Percentiles rank a stretch among this genome's conserved stretches.
Conservation (phyloP, 2,797 vertebrate species). For the Saguinus oedipus region DNA sequence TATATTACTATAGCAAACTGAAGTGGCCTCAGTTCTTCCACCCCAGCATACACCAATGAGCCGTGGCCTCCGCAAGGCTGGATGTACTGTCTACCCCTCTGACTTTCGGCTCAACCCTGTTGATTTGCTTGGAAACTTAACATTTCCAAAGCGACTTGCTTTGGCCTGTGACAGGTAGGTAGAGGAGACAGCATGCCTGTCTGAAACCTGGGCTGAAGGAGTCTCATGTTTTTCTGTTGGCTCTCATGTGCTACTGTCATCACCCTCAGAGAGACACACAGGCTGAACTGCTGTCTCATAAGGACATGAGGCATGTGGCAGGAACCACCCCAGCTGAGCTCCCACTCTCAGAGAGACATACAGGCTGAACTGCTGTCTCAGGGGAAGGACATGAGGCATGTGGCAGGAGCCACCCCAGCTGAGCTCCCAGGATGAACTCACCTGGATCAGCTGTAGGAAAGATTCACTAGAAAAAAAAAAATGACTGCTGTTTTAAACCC, state of each 20-base stretch:
- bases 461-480: background rate
- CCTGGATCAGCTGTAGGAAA: background rate
- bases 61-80: rapidly evolving
- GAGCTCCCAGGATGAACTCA: background rate
- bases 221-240: no score
- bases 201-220: no score
- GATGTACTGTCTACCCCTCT: background rate
- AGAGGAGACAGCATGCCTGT: no score
- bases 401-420: background rate
- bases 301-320: rapidly evolving
- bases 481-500: background rate
- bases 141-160: background rate
- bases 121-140: background rate
- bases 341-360: background rate
- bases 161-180: no score
- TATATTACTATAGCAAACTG: background rate
- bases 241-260: background rate
- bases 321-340: background rate
- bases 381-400: rapidly evolving
- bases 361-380: no score
- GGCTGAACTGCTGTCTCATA: no score
- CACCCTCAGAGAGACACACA: background rate
- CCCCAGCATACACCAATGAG: no score
- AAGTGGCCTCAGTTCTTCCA: background rate
- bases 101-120: background rate